Percentiles rank a stretch among this genome's conserved stretches.
These are phyloP conservation scores for Synanceia verrucosa DNA, from an alignment of 2,797 vertebrate genomes.

Conservation along the genomic window DNA sequence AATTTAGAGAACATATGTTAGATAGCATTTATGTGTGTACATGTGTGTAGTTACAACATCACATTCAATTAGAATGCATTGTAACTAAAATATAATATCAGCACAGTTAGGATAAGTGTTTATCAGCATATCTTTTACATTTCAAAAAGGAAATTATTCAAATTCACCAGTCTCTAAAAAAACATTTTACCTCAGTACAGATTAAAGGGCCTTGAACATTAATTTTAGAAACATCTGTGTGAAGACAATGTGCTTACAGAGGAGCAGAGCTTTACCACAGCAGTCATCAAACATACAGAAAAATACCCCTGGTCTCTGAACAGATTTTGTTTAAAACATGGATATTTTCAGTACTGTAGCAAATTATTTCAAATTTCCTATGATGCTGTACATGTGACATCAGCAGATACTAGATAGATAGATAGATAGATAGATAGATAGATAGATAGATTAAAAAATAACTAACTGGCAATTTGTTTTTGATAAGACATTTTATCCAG, in stretches of 20 bases:
- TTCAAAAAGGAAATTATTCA: background rate
- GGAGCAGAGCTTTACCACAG: background rate
- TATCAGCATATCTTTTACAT: constrained; percentile 1
- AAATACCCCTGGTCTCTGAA: background rate
- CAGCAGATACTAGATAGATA: too few species aligned
- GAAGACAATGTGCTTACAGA: background rate
- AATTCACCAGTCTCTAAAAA: background rate
- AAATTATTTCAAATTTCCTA: background rate
- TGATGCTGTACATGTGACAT: background rate
- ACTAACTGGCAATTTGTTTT: background rate
- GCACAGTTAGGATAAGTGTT: too few species aligned
- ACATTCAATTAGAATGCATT: constrained; percentile 23
- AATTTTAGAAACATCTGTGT: background rate
- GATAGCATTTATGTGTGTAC: background rate
- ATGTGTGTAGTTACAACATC: constrained; percentile 1
- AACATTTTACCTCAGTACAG: background rate
- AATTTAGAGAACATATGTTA: constrained; percentile 11
- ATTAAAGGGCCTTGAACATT: background rate
- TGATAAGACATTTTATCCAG: background rate
- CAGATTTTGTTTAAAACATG: background rate
- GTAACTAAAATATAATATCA: constrained; percentile 2
- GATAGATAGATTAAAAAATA: background rate
- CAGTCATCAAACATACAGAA: background rate
- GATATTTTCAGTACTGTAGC: background rate
- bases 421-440: too few species aligned